A percentile compares a stretch with the other conserved stretches of the same genome.
These are phyloP conservation scores for Hypena proboscidalis DNA, from an alignment of 2,888 invertebrate species.

Conservation along the genomic window DNA sequence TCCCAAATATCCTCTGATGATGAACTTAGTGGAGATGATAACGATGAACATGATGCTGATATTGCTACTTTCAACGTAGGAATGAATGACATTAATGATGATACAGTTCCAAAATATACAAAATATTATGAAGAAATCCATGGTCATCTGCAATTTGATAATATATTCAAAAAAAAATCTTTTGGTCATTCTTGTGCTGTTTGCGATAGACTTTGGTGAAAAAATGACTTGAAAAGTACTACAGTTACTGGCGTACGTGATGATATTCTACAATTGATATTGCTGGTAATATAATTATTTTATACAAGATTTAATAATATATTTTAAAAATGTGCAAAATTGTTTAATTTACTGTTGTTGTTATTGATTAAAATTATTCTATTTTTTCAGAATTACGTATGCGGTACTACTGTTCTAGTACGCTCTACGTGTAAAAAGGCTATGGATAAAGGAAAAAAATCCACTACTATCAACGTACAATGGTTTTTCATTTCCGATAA, in stretches of 20 bases:
- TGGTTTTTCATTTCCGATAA: constrained; percentile 44
- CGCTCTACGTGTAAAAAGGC: constrained; percentile 36
- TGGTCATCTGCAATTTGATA: no score
- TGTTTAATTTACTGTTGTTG: no score
- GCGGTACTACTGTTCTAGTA: constrained; percentile 32
- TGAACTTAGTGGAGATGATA: no score
- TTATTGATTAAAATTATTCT: constrained; percentile 12
- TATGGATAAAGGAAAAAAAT: constrained; percentile 28
- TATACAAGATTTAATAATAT: not conserved
- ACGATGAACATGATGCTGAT: no score
- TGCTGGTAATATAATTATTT: not conserved
- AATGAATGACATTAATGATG: constrained; percentile 44
- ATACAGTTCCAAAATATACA: constrained; percentile 43
- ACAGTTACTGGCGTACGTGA: not conserved
- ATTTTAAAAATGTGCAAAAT: no score
- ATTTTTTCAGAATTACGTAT: constrained; percentile 27
- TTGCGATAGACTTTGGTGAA: no score
- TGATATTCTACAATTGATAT: no score
- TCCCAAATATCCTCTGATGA: no score
- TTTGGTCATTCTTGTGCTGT: not conserved
- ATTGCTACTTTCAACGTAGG: no score
- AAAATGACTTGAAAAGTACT: constrained; percentile 1
- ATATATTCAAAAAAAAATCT: constrained; percentile 10
- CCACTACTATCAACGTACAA: constrained; percentile 36
- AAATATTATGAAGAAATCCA: constrained; percentile 41